Evolutionary conservation across 1,140 invertebrate genomes (phyloP), one percentile per base, ranked within the genome.

Genomic region (Planococcus citri): DNA sequence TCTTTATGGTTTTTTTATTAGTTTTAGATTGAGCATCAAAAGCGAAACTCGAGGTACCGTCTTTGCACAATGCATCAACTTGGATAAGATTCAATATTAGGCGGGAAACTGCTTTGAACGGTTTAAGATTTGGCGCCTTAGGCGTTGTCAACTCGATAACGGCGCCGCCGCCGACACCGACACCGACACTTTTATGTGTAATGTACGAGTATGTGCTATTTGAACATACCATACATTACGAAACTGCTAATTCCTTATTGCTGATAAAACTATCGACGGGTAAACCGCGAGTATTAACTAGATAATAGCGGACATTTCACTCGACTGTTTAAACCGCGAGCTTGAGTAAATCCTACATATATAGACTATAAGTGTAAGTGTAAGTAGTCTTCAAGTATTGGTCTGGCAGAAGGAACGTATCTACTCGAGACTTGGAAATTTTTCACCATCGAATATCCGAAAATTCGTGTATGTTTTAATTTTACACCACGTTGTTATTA

Each of bases 21-120:
- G 60, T 64, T 64, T 64, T 64, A 64, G 60, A 64, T 64, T 64
- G 20, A 64, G 60, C 60, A 64, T 64, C 60, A 64, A 64, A 64
- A 12, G 60, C 10, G 10, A 12, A 64, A 64, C 10, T 64, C 21
- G 21, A n/a, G 51, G 21, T 58, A 58, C 51, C 51, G 51, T 58
- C 51, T 58, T 58, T 22, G 60, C 21, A 64, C 60, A 64, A 64
- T 64, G 25, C 60, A 64, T 17, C 60, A 25, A 64, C 20, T 64
- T 64, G 60, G 60, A 64, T 64, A 24, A 64, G 25, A 27, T 64
- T 64, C 60, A 64, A 64, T 27, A 25, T 24, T 25, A 24, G 60
- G 22, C 60, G 20, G 21, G 22, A 64, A 64, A 51, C 41, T 20
- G 41, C 41, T 51, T 51, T 51, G 41, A 64, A 24, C 60, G 20